Conservation (phyloP, 2,797 vertebrate species). For the Lophius americanus region DNA sequence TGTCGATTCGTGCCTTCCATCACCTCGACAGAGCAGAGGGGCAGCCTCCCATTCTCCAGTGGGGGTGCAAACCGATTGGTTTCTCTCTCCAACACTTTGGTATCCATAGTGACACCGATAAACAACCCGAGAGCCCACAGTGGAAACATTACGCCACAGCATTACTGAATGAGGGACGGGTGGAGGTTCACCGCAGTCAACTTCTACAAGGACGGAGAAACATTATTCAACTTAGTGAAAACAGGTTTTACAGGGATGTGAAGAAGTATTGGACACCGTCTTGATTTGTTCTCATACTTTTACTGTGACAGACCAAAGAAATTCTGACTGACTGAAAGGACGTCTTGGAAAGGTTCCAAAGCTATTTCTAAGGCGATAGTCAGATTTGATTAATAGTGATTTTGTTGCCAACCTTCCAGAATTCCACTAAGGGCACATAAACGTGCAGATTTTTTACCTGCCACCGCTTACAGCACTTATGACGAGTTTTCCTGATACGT, state of each 20-base stretch:
- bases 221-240: not conserved
- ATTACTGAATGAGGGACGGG: constrained; percentile 63
- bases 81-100: constrained; percentile 50
- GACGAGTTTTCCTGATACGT: too few species aligned
- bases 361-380: too few species aligned
- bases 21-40: constrained; percentile 71
- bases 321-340: too few species aligned
- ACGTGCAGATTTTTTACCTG: too few species aligned
- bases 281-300: too few species aligned
- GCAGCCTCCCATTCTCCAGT: constrained; percentile 69
- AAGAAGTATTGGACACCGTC: not conserved
- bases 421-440: too few species aligned
- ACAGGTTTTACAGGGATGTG: not conserved
- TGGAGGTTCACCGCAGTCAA: constrained; percentile 77
- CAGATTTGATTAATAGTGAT: too few species aligned
- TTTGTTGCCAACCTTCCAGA: too few species aligned
- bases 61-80: constrained; percentile 68
- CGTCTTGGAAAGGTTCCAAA: too few species aligned
- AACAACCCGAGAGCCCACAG: constrained; percentile 71
- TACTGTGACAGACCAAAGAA: too few species aligned
- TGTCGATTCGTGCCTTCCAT: not conserved
- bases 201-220: constrained; percentile 62
- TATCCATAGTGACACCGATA: constrained; percentile 80
- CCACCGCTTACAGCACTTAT: too few species aligned
- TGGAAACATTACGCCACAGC: constrained; percentile 66